Evolutionary conservation across 2,113 vertebrate genomes (phyloP).

Genomic region (Ptyas mucosa): DNA sequence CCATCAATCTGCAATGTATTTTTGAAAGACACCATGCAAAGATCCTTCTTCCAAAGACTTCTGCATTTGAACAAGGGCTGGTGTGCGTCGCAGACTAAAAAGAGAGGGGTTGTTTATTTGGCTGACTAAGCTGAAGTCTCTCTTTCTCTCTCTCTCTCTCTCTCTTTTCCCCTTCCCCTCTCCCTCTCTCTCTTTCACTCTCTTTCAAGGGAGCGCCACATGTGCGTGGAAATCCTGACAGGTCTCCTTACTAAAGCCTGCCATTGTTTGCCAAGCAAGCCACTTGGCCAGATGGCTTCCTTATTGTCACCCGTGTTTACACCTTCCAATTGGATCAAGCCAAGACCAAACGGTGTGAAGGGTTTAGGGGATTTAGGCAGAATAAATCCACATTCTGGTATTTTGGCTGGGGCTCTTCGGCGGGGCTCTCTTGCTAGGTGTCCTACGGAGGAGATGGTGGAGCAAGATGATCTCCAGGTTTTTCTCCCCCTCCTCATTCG

Average conservation of each 20-base stretch:
- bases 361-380: conserved; percentile 78
- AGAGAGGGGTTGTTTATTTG: neutral
- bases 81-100: conserved; percentile 12
- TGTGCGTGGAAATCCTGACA: conserved; percentile 95
- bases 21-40: conserved; percentile 58
- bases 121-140: conserved; percentile 15
- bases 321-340: conserved; percentile 92
- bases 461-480: conserved; percentile 20
- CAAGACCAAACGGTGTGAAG: conserved; percentile 95
- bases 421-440: conserved; percentile 60
- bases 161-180: conserved; percentile 46
- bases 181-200: conserved; percentile 83
- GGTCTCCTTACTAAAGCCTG: conserved; percentile 94
- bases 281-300: conserved; percentile 94
- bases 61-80: conserved; percentile 30
- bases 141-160: conserved; percentile 37
- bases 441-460: conserved; percentile 48
- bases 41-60: neutral
- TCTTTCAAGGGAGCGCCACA: conserved; percentile 87
- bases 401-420: conserved; percentile 69
- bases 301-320: conserved; percentile 95
- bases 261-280: conserved; percentile 96
- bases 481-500: neutral
- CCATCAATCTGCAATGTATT: conserved; percentile 64
- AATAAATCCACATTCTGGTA: conserved; percentile 75